phyloP scores from a whole-genome alignment of 2,113 vertebrate genomes.

The Nettapus auritus region DNA sequence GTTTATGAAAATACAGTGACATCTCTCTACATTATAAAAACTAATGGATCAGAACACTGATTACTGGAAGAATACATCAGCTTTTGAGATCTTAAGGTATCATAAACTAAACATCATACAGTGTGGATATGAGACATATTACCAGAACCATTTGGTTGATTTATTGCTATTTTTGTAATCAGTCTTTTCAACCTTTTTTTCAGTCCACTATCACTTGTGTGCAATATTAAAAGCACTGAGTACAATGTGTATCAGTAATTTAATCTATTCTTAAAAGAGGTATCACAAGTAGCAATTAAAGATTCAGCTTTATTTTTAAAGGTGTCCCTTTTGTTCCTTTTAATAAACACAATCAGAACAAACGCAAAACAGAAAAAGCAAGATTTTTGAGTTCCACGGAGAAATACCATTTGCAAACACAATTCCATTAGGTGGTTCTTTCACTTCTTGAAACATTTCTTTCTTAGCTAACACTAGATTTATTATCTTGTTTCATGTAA shows the following conservation, averaged over 20 bases:
- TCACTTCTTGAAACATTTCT: neutral
- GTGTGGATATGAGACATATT: slow-evolving; percentile 30
- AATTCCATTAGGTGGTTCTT: neutral
- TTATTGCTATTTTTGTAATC: slow-evolving; percentile 48
- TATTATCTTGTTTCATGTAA: neutral
- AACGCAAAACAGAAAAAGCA: neutral
- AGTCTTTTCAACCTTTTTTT: slow-evolving; percentile 8
- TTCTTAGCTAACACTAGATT: neutral
- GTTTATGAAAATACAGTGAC: neutral
- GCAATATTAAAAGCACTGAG: slow-evolving; percentile 64
- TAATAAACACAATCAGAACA: neutral
- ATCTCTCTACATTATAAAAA: slow-evolving; percentile 26
- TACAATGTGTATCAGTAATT: slow-evolving; percentile 15
- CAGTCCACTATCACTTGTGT: slow-evolving; percentile 59
- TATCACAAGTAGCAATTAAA: neutral
- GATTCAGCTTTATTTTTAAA: neutral
- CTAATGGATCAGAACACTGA: slow-evolving; percentile 53
- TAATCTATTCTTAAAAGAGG: neutral
- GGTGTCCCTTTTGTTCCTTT: neutral
- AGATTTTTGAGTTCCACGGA: neutral
- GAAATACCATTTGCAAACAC: neutral
- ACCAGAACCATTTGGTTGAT: slow-evolving; percentile 47
- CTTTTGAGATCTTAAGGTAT: slow-evolving; percentile 49
- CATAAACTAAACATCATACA: slow-evolving; percentile 56
- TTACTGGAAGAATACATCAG: slow-evolving; percentile 72